Base-by-base conservation (phyloP, 2,113 vertebrate species). In the Eurypyga helias region DNA sequence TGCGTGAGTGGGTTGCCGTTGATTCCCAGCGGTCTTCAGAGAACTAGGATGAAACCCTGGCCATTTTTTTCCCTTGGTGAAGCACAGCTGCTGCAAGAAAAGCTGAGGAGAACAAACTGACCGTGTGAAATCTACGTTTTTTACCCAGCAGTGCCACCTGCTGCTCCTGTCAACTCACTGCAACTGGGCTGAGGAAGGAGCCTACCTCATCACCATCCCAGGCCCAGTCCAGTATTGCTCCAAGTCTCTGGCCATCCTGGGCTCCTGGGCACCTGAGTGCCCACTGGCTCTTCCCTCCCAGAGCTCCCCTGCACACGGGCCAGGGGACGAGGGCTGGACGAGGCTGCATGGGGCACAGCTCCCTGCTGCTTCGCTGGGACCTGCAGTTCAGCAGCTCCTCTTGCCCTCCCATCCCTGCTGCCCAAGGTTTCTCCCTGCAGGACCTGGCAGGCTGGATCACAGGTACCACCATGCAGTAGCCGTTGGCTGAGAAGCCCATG, bases 91-190 rank as follows among this genome's bases (percentile, higher is more conserved):
- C 65, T 9, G 12, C 41, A 29, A 3, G 34, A 15, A 11, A 25
- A 57, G 19, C 0, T 3, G 38, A 54, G 21, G 2, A 0, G 1
- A 23, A 25, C 36, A 7, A 65, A 23, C 16, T 0, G 9, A 6
- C 11, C 10, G 1, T 1, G 6, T 7, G 60, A 21, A 15, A 49
- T 4, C 19, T 15, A 2, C 23, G 36, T 25, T 43, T n/a, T n/a
- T 52, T 41, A 17, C 9, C 28, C 70, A 18, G 75, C 75, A 29
- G 62, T 28, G 64, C 54, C 72, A 20, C n/a, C 83, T 67, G 14
- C 78, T 48, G 90, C 9, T 72, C 16, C 34, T 1, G 1, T 1
- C 28, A 5, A 1, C 54, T 21, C 67, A 15, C 61, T 57, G 61
- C 86, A 69, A 1, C 33, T 1, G 43, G 49, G 24, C 51, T 10